Evolutionary conservation across 2,888 invertebrate species (phyloP).

Genomic region (Ceriagrion tenellum): DNA sequence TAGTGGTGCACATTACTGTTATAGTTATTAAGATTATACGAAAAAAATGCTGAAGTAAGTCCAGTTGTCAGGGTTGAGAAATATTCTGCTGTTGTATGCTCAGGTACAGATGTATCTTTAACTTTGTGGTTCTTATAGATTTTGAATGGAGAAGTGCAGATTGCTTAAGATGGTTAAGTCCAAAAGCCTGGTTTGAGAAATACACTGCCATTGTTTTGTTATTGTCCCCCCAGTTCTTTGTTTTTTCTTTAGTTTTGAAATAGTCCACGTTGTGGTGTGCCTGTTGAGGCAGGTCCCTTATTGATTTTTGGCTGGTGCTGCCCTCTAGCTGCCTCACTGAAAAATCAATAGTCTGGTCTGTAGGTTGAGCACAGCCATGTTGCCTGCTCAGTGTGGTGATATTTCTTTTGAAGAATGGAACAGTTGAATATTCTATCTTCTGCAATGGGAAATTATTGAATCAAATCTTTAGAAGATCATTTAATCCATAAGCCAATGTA

Average conservation of each 20-base stretch:
- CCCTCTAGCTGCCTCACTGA: conserved; percentile 45
- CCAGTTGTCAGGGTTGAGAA: too few species aligned
- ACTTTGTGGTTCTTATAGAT: too few species aligned
- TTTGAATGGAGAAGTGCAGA: background rate
- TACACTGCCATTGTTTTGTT: background rate
- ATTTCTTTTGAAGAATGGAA: background rate
- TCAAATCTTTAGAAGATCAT: background rate
- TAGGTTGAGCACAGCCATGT: conserved; percentile 56
- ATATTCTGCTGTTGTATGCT: too few species aligned
- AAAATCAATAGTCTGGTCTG: conserved; percentile 63
- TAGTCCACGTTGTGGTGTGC: background rate
- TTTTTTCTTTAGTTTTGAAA: background rate
- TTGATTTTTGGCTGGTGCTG: conserved; percentile 61
- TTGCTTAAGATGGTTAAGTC: background rate
- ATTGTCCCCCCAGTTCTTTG: background rate
- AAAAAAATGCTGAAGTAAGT: too few species aligned
- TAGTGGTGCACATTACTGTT: too few species aligned
- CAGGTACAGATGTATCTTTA: too few species aligned
- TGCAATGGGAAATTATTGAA: conserved; percentile 14
- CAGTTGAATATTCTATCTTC: background rate
- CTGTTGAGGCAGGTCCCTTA: conserved; percentile 47
- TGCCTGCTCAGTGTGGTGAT: conserved; percentile 46
- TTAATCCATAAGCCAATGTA: background rate
- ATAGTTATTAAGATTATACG: too few species aligned
- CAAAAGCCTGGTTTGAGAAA: background rate